Conservation (phyloP, 2,888 invertebrate genomes). For the Erebia epiphron region DNA sequence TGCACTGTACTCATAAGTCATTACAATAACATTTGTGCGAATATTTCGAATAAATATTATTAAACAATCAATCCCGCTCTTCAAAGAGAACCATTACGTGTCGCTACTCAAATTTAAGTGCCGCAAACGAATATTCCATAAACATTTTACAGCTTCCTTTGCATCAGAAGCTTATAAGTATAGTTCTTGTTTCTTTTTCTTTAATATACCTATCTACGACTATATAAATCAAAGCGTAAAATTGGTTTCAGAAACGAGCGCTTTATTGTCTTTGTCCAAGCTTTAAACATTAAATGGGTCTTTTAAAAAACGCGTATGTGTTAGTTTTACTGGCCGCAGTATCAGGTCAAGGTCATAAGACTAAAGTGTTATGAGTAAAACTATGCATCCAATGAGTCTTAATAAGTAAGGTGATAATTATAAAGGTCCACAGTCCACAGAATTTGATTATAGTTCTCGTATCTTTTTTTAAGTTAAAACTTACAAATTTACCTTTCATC, state of each 20-base stretch:
- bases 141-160: slow-evolving; percentile 37
- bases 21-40: slow-evolving; percentile 22
- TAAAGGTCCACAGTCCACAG: no score
- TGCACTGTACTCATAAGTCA: slow-evolving; percentile 11
- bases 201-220: neutral
- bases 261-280: neutral
- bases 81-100: slow-evolving; percentile 32
- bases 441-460: no score
- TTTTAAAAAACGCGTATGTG: no score
- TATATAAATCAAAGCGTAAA: neutral
- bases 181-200: slow-evolving; percentile 22
- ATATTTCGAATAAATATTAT: slow-evolving; percentile 23
- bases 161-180: slow-evolving; percentile 27
- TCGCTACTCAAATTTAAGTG: slow-evolving; percentile 27
- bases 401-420: no score
- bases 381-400: no score
- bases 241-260: neutral
- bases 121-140: slow-evolving; percentile 30
- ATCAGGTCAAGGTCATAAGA: no score
- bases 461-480: no score
- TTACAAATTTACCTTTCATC: no score
- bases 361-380: no score
- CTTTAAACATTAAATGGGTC: neutral
- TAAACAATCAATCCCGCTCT: slow-evolving; percentile 32
- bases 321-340: no score